Evolutionary conservation across 2,888 invertebrate species (phyloP), one percentile per base, ranked within the genome.

Genomic region (Miltochrista miniata): DNA sequence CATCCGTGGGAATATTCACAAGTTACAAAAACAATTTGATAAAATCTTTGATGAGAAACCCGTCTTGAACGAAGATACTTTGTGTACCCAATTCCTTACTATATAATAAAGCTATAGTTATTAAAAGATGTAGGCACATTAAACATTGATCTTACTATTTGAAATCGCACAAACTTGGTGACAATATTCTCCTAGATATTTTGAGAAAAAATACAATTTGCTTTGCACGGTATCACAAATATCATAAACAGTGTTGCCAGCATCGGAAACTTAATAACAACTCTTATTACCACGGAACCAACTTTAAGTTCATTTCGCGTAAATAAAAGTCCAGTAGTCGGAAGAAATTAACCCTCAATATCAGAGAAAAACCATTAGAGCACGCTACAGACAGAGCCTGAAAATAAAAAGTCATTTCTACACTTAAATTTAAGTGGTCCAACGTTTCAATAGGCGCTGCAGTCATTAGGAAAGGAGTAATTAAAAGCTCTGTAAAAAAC

Each of bases 391-490:
- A 67, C 66, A 61, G 65, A 64, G 64, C 54, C 68, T 59, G 63
- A 82, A 81, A 81, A 79, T 81, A 82, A 74, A 64, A 84, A 87
- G 87, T 85, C 87, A 85, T 88, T 85, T 83, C 82, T 69, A 76
- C 82, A 74, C 77, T 84, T 78, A 74, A 76, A 71, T 62, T 76
- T 76, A 78, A 88, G 87, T 81, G 83, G 79, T 75, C 74, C 74
- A 59, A 49, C 77, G 74, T 76, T 81, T 83, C 81, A 85, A 85
- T 83, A 77, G 84, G 74, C 72, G 62, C 73, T 76, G 81, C 69
- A 79, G 74, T 88, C 90, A 85, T 90, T 90, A 90, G 78, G 79
- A 74, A 79, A 81, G 75, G 79, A 83, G 87, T 88, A 88, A 90
- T 90, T 90, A 90, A 89, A 87, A 85, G 72, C 77, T 71, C 73